Evolutionary conservation across 2,113 vertebrate species (phyloP), one percentile per base, ranked within the genome.

Genomic region (Octodon degus): DNA sequence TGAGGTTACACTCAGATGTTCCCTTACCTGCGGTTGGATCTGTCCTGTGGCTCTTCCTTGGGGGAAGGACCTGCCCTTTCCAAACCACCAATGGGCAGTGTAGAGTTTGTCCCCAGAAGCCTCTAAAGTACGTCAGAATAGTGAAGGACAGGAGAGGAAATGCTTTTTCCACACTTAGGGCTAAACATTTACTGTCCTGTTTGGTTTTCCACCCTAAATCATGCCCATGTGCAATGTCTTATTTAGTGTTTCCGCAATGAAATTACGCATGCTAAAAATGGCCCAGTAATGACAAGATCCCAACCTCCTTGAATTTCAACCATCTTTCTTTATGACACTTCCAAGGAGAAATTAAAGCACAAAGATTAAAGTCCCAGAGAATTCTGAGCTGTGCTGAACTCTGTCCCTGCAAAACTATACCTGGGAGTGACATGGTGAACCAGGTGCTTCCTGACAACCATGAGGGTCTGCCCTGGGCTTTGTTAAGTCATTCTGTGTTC

Each of bases 161-260:
- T 90, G 27, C 19, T 90, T 37, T 53, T 92, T 70, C 74, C 79
- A 80, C 24, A 58, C 10, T 74, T 63, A 43, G 77, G 32, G 8
- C 40, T 87, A 24, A 89, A 89, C 68, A 80, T 40, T 62, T 2
- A 2, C 11, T 43, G 47, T 10, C 10, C 30, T 67, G 13, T 62
- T 90, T 67, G 2, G 8, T 68, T 88, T 47, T 34, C 47, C 27
- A 37, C 7, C 11, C 30, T 89, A 55, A 65, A 62, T 58, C 53
- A 70, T 37, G 53, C 58, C 25, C 34, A 67, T 20, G 70, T 22
- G 77, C 12, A 22, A 25, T 62, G n/a, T 76, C n/a, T 70, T 16
- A 88, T 32, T 95, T 68, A n/a, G 50, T 32, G 30, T n/a, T 93
- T 91, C 86, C 82, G 30, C 25, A 24, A 17, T 40, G n/a, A 96